Evolutionary conservation across 2,888 invertebrate species (phyloP), one percentile per base, ranked within the genome.

Genomic region (Cephus spinipes): DNA sequence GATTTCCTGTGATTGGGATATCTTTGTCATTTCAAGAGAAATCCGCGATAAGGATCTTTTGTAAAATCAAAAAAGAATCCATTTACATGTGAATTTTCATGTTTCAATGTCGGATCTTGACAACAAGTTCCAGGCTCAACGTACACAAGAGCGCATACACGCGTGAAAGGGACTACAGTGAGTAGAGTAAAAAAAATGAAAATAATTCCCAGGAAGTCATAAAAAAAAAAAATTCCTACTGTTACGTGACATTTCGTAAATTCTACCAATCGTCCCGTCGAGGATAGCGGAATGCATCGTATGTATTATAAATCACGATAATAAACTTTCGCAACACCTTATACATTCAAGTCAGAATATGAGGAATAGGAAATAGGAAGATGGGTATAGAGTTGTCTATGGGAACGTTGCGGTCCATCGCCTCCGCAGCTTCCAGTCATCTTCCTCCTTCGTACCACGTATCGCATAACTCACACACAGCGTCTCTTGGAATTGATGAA

Each of bases 351-450:
- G 32, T 69, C 2, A 30, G 30, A 33, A 33, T 32, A 31, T 15
- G 12, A 15, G 30, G 76, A 73, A 68, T 76, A 77, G 77, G 75
- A 80, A 80, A 79, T 80, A 75, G 32, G 76, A 33, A 75, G 75
- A 78, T 40, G 76, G 76, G 77, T 80, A 79, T 79, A 80, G 79
- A 83, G 77, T 82, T 81, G 81, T 83, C 81, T 80, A 80, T 85
- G 85, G 79, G 84, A 84, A 85, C 83, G 84, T 85, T 79, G 80
- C 83, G 85, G 84, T 84, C 83, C 83, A 82, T 85, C 84, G 83
- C 75, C 81, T 80, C 76, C 69, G 74, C 73, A 76, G 40, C 40
- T 55, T 55, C 40, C 40, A 55, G 23, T 23, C 40, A 55, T 55
- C 40, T 55, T 55, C 40, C 40, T 6, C 0, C 40, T 6, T 23